A percentile compares a stretch with the other conserved stretches of the same genome.
Conservation (phyloP, 2,797 vertebrate genomes). For the Coilia nasus region DNA sequence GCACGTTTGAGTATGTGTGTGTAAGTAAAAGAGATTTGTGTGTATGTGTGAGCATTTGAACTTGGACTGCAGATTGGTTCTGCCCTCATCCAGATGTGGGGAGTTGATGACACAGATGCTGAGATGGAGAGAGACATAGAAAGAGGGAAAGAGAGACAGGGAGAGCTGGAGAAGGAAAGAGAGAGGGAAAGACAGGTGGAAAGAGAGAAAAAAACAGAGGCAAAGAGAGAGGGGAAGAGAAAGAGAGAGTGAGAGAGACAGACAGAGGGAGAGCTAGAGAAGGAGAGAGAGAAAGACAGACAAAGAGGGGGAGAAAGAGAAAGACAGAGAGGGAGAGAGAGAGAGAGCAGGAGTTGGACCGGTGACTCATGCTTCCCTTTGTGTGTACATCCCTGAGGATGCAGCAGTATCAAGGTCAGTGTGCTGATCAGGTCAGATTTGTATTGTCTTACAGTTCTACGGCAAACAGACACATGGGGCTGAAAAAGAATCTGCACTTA, state of each 20-base stretch:
- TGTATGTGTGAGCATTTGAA: conserved; percentile 47
- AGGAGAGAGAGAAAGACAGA: not conserved
- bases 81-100: conserved; percentile 64
- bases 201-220: not conserved
- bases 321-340: not conserved
- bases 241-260: not conserved
- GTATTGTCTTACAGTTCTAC: conserved; percentile 26
- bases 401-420: conserved; percentile 48
- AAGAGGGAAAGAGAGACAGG: not conserved
- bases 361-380: not conserved
- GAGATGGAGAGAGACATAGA: conserved; percentile 9
- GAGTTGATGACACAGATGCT: conserved; percentile 60
- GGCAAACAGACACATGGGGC: not conserved
- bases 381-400: conserved; percentile 38
- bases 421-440: conserved; percentile 38
- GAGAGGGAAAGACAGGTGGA: not conserved
- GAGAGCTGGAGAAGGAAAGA: not conserved
- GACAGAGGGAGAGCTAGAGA: not conserved
- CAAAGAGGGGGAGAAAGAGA: not conserved
- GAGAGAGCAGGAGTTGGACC: no score
- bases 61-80: conserved; percentile 43
- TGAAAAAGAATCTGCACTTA: not conserved
- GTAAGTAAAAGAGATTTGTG: conserved; percentile 16
- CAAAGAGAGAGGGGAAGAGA: not conserved
- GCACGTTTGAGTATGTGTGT: conserved; percentile 32